These are phyloP conservation scores for Enteromius viviparus DNA, from an alignment of 2,797 vertebrate species.

Conservation along the genomic window DNA sequence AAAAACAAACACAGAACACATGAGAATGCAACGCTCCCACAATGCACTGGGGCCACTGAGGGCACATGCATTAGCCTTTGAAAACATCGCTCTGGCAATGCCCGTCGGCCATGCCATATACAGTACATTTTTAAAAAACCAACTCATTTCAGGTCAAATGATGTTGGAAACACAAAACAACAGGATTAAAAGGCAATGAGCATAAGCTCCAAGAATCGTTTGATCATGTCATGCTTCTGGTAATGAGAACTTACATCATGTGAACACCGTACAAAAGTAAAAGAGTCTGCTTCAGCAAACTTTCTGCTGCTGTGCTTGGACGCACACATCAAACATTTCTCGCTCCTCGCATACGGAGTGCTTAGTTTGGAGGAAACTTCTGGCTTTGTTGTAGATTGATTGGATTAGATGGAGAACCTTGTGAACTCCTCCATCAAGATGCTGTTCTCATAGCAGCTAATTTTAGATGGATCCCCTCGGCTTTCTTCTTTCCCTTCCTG, in stretches of 20 bases:
- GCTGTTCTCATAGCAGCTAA: constrained; percentile 25
- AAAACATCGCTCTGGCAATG: neutral
- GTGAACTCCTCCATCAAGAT: constrained; percentile 18
- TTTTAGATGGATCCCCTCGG: constrained; percentile 29
- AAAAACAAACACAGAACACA: constrained; percentile 18
- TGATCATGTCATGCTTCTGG: constrained; percentile 30
- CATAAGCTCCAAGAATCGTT: neutral
- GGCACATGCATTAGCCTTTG: neutral
- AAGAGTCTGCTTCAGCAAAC: constrained; percentile 25
- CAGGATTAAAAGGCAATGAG: constrained; percentile 16
- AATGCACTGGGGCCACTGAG: neutral
- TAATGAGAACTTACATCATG: constrained; percentile 27
- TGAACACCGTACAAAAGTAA: neutral
- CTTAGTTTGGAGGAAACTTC: constrained; percentile 35
- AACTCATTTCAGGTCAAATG: constrained; percentile 23
- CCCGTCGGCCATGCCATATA: neutral
- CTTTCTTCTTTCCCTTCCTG: constrained; percentile 2
- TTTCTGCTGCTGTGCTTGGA: constrained; percentile 14
- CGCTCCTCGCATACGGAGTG: constrained; percentile 5
- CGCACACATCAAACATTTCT: constrained; percentile 33
- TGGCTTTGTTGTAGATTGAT: constrained; percentile 50
- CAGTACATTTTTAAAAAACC: neutral
- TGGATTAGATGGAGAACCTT: constrained; percentile 43
- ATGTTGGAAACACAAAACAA: constrained; percentile 21
- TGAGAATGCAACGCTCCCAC: neutral